Evolutionary conservation across 2,888 invertebrate genomes (phyloP).

Genomic region (Lumbricus terrestris): DNA sequence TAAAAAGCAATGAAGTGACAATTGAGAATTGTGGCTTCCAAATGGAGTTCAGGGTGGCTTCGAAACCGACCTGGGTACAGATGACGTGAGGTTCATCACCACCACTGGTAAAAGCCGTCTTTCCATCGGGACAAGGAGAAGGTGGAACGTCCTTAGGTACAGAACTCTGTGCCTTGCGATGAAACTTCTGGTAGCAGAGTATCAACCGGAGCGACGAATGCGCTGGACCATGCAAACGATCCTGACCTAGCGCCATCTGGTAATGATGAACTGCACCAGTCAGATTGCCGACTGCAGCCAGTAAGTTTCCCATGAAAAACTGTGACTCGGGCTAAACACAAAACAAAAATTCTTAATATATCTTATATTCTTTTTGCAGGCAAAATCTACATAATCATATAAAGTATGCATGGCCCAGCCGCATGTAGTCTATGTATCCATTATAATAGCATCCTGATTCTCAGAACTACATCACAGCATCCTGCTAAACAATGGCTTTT

Average conservation of each 20-base stretch:
- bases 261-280: conserved; percentile 56
- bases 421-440: too few relatives aligned
- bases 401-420: background rate
- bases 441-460: background rate
- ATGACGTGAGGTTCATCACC: background rate
- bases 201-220: conserved; percentile 51
- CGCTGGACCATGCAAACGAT: conserved; percentile 49
- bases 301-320: conserved; percentile 68
- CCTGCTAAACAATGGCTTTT: too few relatives aligned
- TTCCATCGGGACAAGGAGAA: conserved; percentile 12
- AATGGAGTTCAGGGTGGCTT: background rate
- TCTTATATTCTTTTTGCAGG: background rate
- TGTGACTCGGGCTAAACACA: conserved; percentile 69
- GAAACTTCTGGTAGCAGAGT: conserved; percentile 53
- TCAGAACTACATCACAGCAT: too few relatives aligned
- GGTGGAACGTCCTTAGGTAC: conserved; percentile 18
- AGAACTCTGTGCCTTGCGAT: conserved; percentile 24
- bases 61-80: conserved; percentile 15
- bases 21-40: background rate
- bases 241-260: conserved; percentile 50
- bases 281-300: conserved; percentile 68
- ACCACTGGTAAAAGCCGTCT: background rate
- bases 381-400: background rate
- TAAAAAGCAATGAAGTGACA: background rate
- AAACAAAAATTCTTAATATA: background rate